Evolutionary conservation across 2,888 invertebrate genomes (phyloP).

Genomic region (Stictocephala bisonia): DNA sequence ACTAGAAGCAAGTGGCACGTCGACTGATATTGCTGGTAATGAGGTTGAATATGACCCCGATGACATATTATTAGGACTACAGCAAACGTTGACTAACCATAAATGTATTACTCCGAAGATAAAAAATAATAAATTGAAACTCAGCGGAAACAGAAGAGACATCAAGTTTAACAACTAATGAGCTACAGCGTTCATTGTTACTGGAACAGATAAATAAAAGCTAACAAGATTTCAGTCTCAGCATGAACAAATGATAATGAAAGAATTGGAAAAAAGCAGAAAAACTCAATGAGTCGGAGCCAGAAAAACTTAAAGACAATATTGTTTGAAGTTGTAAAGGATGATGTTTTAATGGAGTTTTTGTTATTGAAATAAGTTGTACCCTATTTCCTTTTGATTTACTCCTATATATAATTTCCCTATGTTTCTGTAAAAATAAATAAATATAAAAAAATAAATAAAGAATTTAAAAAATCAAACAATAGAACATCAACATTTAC

Average conservation of each 20-base stretch:
- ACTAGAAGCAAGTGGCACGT: constrained; percentile 1
- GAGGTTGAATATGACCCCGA: constrained; percentile 2
- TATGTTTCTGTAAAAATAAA: not conserved
- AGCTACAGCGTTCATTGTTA: not conserved
- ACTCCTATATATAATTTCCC: not conserved
- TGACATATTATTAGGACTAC: not conserved
- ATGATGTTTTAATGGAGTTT: not conserved
- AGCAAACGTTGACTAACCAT: not conserved
- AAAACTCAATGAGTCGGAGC: not conserved
- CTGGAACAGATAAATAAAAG: not conserved
- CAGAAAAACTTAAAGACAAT: not conserved
- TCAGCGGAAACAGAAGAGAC: constrained; percentile 3
- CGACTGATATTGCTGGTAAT: not conserved
- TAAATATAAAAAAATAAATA: not conserved
- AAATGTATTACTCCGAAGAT: not conserved
- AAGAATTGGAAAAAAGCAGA: not conserved
- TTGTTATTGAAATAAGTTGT: constrained; percentile 1
- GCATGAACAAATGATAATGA: not conserved
- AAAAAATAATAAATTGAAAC: too few relatives aligned
- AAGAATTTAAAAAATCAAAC: too few relatives aligned
- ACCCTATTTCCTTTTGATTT: constrained; percentile 6
- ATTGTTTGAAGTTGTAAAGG: not conserved
- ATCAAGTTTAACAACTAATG: not conserved
- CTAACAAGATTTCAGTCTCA: not conserved
- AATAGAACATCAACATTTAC: not conserved